Base-by-base conservation (phyloP, 2,888 invertebrate genomes). In the Flabesymbios commensalis region DNA sequence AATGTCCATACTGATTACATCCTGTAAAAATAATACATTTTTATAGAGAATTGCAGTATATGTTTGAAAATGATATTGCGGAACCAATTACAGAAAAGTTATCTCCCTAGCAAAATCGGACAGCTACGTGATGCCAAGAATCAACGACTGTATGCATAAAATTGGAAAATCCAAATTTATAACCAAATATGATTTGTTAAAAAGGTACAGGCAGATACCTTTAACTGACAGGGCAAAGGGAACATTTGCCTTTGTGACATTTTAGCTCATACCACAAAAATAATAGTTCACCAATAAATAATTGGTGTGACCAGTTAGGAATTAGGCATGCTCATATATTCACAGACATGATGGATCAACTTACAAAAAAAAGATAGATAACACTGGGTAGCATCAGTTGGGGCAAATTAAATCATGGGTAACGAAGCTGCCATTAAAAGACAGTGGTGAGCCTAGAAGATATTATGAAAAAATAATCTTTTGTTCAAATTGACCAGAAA, bases 221-320 rank as follows among this genome's bases (percentile, higher is more conserved):
- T n/a, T 53, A 19, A 22, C 19, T 36, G n/a, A 10, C 5, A n/a
- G 17, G n/a, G n/a, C 32, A 10, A 7, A 36, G 24, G 14, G 5
- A 5, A 53, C 7, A 22, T 36, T 39, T 5, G 53, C 53, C 17
- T 53, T 53, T 39, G 36, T 53, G 14, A 53, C 53, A 22, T n/a
- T n/a, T n/a, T n/a, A n/a, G n/a, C n/a, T n/a, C n/a, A n/a, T n/a
- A n/a, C n/a, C n/a, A n/a, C n/a, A n/a, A n/a, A n/a, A n/a, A n/a
- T n/a, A n/a, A n/a, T n/a, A n/a, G n/a, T n/a, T n/a, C n/a, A n/a
- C n/a, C n/a, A n/a, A n/a, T n/a, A n/a, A n/a, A n/a, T n/a, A n/a
- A n/a, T n/a, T n/a, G n/a, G n/a, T n/a, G n/a, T n/a, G n/a, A n/a
- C n/a, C n/a, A n/a, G n/a, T n/a, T n/a, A n/a, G n/a, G n/a, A n/a